Conservation (phyloP, 2,888 invertebrate species). For the Helleia helle region DNA sequence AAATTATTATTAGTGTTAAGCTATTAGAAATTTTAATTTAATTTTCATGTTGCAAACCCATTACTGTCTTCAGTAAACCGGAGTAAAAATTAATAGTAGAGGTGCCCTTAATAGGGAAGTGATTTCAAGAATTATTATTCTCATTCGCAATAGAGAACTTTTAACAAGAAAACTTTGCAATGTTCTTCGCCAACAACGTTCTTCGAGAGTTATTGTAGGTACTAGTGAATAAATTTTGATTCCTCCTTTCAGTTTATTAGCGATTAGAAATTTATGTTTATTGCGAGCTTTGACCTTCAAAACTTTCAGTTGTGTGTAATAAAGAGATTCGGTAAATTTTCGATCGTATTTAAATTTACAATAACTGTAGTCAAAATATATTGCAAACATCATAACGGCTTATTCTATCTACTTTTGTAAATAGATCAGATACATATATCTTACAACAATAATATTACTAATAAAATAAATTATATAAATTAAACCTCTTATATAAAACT, state of each 20-base stretch:
- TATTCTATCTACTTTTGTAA: too few relatives aligned
- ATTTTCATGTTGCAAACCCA: neutral
- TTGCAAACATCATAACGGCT: too few relatives aligned
- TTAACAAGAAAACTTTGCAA: constrained; percentile 71
- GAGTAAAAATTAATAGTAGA: constrained; percentile 9
- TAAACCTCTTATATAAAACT: too few relatives aligned
- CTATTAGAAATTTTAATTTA: too few relatives aligned
- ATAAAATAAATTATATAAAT: too few relatives aligned
- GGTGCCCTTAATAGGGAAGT: constrained; percentile 46
- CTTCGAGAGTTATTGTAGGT: constrained; percentile 50
- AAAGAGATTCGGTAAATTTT: too few relatives aligned
- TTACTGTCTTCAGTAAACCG: neutral
- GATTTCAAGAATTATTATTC: constrained; percentile 67
- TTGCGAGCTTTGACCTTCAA: constrained; percentile 12
- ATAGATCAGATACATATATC: too few relatives aligned
- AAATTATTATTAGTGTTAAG: too few relatives aligned
- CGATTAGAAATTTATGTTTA: constrained; percentile 22
- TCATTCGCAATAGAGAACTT: constrained; percentile 67
- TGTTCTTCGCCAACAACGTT: constrained; percentile 60
- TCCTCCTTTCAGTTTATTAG: constrained; percentile 36
- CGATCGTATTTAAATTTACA: too few relatives aligned
- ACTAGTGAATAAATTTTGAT: constrained; percentile 57
- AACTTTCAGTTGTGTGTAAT: too few relatives aligned
- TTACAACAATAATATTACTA: too few relatives aligned
- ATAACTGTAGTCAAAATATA: too few relatives aligned